These are phyloP conservation scores for Drosophila neotestacea DNA, from an alignment of 2,888 invertebrate species.

Conservation along the genomic window DNA sequence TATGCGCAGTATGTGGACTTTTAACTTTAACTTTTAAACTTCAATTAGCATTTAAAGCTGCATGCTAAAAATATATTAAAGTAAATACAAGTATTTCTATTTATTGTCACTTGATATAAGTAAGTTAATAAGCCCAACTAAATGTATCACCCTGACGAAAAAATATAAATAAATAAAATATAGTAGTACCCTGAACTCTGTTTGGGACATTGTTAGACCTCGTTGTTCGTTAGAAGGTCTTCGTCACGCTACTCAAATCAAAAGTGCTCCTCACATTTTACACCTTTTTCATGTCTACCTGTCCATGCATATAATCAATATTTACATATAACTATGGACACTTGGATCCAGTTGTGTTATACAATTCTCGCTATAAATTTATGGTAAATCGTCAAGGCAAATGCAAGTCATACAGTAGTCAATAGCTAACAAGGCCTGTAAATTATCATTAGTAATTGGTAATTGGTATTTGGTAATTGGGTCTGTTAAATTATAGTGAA, in stretches of 20 bases:
- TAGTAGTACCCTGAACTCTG: slow-evolving; percentile 30
- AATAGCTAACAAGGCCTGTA: slow-evolving; percentile 39
- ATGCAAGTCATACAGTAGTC: slow-evolving; percentile 43
- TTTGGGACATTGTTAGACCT: slow-evolving; percentile 5
- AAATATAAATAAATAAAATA: slow-evolving; percentile 12
- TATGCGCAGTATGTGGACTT: slow-evolving; percentile 49
- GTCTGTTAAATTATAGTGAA: slow-evolving; percentile 9
- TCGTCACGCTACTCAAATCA: slow-evolving; percentile 35
- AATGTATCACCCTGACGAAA: slow-evolving; percentile 51
- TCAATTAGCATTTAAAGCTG: slow-evolving; percentile 70
- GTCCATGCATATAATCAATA: slow-evolving; percentile 68
- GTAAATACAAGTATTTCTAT: slow-evolving; percentile 38
- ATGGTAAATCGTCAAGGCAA: slow-evolving; percentile 54
- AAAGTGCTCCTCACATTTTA: slow-evolving; percentile 15
- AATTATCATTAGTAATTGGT: slow-evolving; percentile 52
- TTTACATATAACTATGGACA: slow-evolving; percentile 72
- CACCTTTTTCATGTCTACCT: slow-evolving; percentile 24
- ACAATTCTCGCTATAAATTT: slow-evolving; percentile 55
- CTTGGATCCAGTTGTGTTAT: slow-evolving; percentile 18
- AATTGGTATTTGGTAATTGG: slow-evolving; percentile 41
- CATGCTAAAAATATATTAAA: slow-evolving; percentile 57
- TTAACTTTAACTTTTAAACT: slow-evolving; percentile 44
- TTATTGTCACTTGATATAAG: slow-evolving; percentile 52
- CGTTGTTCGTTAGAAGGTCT: slow-evolving; percentile 44
- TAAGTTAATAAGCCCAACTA: slow-evolving; percentile 37